phyloP scores from a whole-genome alignment of 2,113 vertebrate genomes.

The Aphelocoma coerulescens region DNA sequence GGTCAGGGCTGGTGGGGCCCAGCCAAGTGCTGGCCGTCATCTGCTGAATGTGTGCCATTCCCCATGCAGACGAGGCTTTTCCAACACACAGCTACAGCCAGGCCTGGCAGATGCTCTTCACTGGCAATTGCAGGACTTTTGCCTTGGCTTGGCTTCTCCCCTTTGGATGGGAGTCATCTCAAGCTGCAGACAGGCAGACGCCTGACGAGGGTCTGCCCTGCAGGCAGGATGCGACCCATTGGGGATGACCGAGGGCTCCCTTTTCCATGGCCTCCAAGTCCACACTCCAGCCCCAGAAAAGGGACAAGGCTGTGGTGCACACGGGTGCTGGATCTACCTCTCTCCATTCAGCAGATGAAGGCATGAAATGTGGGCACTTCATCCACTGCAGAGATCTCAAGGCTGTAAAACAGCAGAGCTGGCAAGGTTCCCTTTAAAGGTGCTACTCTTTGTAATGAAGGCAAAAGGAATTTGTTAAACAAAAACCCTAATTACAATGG shows the following conservation, averaged over 20 bases:
- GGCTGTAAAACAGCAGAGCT: not conserved
- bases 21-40: not conserved
- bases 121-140: constrained; percentile 26
- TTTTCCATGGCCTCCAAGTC: not conserved
- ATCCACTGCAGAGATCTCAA: not conserved
- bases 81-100: not conserved
- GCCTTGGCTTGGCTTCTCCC: constrained; percentile 24
- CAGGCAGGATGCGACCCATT: not conserved
- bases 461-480: not conserved
- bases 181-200: constrained; percentile 39
- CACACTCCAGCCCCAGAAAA: not conserved
- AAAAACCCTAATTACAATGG: not conserved
- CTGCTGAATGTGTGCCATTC: not conserved
- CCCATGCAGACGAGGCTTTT: not conserved
- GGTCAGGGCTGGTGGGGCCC: not conserved
- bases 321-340: not conserved
- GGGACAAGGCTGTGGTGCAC: not conserved
- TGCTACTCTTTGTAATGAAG: not conserved
- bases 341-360: not conserved
- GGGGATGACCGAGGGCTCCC: not conserved
- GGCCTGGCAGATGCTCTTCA: not conserved
- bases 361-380: not conserved
- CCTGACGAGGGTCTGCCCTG: not conserved
- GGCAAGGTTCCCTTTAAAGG: not conserved
- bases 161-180: constrained; percentile 10